Conservation (phyloP, 2,113 vertebrate genomes). For the Scatophagus argus region DNA sequence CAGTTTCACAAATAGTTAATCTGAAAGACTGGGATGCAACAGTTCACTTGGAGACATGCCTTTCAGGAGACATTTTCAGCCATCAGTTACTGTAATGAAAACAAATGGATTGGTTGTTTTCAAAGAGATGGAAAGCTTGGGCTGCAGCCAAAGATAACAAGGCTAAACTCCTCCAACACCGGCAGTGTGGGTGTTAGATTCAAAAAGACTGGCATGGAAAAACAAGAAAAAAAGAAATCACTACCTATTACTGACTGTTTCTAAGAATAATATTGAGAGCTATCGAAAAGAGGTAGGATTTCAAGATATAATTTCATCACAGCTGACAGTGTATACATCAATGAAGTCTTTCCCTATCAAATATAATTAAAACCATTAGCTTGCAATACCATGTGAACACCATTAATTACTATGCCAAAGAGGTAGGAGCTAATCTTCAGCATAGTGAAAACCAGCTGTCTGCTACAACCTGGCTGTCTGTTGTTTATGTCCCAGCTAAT, state of each 20-base stretch:
- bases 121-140: constrained; percentile 54
- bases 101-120: constrained; percentile 72
- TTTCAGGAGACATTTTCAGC: constrained; percentile 64
- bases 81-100: constrained; percentile 79
- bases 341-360: constrained; percentile 24
- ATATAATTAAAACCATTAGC: constrained; percentile 43
- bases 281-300: constrained; percentile 20
- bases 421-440: constrained; percentile 46
- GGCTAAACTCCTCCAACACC: constrained; percentile 44
- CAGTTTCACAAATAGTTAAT: constrained; percentile 45
- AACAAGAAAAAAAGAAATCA: constrained; percentile 31
- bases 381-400: constrained; percentile 41
- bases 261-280: constrained; percentile 15
- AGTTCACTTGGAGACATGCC: constrained; percentile 45
- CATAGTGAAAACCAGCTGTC: constrained; percentile 36
- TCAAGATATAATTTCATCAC: constrained; percentile 29
- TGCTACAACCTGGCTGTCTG: constrained; percentile 12
- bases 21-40: constrained; percentile 42
- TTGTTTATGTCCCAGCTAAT: constrained; percentile 28
- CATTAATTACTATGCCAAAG: constrained; percentile 50
- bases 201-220: constrained; percentile 41
- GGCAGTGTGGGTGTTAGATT: constrained; percentile 49
- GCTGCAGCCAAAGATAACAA: constrained; percentile 64
- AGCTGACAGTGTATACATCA: constrained; percentile 8
- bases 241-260: constrained; percentile 40